Percentiles rank a stretch among this genome's conserved stretches.
Evolutionary conservation across 2,888 invertebrate genomes (phyloP).

Genomic region (Platynereis dumerilii): DNA sequence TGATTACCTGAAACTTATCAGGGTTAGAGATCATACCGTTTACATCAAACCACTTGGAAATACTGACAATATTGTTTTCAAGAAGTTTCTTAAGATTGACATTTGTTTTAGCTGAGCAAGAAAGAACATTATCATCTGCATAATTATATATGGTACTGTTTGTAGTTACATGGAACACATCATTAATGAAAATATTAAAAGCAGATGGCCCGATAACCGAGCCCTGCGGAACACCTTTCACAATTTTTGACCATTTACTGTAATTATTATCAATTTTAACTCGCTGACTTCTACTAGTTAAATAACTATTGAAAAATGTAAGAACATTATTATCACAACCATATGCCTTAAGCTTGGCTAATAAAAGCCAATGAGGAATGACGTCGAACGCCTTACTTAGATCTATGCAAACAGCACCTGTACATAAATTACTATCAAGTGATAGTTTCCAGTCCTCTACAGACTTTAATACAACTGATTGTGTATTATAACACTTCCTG

Average conservation of each 20-base stretch:
- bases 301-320: background rate
- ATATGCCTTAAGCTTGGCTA: background rate
- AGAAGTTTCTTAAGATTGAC: background rate
- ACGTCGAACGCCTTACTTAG: constrained; percentile 1
- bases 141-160: constrained; percentile 3
- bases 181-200: background rate
- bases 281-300: background rate
- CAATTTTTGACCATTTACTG: too few relatives aligned
- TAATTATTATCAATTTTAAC: background rate
- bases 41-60: background rate
- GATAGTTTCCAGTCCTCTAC: background rate
- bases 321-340: background rate
- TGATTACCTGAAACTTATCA: constrained; percentile 4
- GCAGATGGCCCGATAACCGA: background rate
- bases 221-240: background rate
- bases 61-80: background rate
- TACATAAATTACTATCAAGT: background rate
- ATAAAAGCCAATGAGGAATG: background rate
- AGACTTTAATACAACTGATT: background rate
- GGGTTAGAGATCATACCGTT: background rate
- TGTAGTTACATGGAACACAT: background rate
- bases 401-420: constrained; percentile 1
- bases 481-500: background rate
- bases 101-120: background rate
- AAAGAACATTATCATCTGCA: constrained; percentile 3